Base-by-base conservation (phyloP, 2,888 invertebrate species). In the Syritta pipiens region DNA sequence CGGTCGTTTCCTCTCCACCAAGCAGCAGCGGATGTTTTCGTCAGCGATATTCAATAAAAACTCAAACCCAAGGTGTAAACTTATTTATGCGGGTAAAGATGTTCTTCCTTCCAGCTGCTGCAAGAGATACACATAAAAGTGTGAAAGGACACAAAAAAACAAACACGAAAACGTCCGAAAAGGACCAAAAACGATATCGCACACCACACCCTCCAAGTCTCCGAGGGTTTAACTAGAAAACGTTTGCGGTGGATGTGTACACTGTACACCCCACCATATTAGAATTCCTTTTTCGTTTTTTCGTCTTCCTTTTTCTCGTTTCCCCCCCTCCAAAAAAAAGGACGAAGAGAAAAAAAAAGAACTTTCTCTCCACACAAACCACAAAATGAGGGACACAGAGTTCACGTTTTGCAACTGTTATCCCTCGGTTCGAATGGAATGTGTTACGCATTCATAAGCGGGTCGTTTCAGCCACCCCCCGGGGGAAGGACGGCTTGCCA, bases 371-470 rank as follows among this genome's bases (percentile, higher is more conserved):
- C 26, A 19, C 32, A 48, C 40, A 40, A n/a, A 57, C 19, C 49
- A n/a, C 44, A 67, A 32, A 57, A 57, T 37, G 4, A 6, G 35
- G 17, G 42, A 60, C 24, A n/a, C n/a, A 32, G 40, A 55, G 48
- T 63, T 57, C 30, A 28, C 28, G 24, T 49, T 62, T 57, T 17
- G 44, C 49, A 59, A 63, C 46, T 59, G 60, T 68, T 49, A 67
- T 44, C 48, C 46, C 35, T 51, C 30, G 30, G 14, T 20, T 53
- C 42, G 44, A 35, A n/a, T 51, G 26, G 46, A 59, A 57, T 57
- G 57, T 69, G 42, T 57, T 44, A 59, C 76, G 63, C 63, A 68
- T 75, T 68, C 42, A 57, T 30, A 55, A 35, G 49, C 26, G 49
- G 57, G 49, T 17, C 9, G 17, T 17, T 19, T 12, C 17, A n/a